Conservation (phyloP, 2,113 vertebrate genomes). For the Brachyhypopomus gauderio region DNA sequence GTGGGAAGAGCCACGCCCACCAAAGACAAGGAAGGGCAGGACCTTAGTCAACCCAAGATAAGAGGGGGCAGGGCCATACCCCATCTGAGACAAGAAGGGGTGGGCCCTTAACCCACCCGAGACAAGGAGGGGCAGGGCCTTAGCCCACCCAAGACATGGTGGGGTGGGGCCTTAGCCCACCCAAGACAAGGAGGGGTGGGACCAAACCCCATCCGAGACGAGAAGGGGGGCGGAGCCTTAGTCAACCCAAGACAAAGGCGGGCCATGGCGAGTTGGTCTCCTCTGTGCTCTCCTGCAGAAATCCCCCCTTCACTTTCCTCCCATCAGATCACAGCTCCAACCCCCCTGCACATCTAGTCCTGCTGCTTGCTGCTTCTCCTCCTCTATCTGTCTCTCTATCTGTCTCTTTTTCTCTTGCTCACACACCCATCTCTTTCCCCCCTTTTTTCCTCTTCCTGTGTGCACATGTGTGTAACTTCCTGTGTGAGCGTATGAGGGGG, state of each 20-base stretch:
- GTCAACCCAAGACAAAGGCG: conserved; percentile 53
- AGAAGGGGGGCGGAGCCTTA: too few species aligned
- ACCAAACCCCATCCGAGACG: too few species aligned
- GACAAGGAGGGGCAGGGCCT: too few species aligned
- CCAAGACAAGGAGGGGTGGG: too few species aligned
- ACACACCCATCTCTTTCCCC: background rate
- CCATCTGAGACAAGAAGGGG: background rate
- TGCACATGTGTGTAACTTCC: conserved; percentile 64
- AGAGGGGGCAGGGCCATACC: too few species aligned
- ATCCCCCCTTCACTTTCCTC: conserved; percentile 28
- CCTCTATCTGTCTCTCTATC: conserved; percentile 36
- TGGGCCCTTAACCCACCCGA: too few species aligned
- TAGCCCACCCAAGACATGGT: conserved; percentile 53
- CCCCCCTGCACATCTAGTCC: background rate
- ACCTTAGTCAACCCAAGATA: too few species aligned
- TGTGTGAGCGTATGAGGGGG: conserved; percentile 72
- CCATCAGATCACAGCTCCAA: conserved; percentile 43
- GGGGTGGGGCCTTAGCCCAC: conserved; percentile 21
- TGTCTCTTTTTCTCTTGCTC: conserved; percentile 20
- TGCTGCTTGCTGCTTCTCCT: conserved; percentile 21
- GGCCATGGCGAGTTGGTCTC: conserved; percentile 30
- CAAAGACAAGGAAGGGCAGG: too few species aligned
- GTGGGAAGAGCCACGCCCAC: conserved; percentile 53
- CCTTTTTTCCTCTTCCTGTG: conserved; percentile 61
- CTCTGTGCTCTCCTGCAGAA: conserved; percentile 54